Conservation (phyloP, 1,140 invertebrate species). For the Heliconius eleuchia region DNA sequence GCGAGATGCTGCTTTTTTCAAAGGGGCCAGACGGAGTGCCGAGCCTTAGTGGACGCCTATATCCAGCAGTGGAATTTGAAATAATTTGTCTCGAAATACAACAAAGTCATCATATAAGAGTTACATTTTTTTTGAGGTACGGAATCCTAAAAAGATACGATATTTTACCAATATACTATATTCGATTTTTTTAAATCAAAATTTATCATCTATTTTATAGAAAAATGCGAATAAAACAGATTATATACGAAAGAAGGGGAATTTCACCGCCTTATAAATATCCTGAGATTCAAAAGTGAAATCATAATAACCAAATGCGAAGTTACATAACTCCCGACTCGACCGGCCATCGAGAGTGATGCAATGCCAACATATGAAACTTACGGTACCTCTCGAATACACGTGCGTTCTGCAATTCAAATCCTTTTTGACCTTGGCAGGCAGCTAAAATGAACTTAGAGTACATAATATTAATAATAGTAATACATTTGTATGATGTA, state of each 20-base stretch:
- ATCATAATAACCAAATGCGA: constrained; percentile 52
- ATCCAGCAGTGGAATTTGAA: too few relatives aligned
- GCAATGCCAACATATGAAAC: constrained; percentile 49
- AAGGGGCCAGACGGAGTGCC: too few relatives aligned
- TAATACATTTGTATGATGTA: too few relatives aligned
- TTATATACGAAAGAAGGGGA: background rate
- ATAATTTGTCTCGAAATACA: too few relatives aligned
- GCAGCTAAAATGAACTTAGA: constrained; percentile 27
- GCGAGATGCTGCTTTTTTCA: too few relatives aligned
- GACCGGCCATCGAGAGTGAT: constrained; percentile 56
- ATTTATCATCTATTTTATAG: background rate
- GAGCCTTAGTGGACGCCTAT: too few relatives aligned
- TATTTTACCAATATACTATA: background rate
- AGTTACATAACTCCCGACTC: constrained; percentile 50
- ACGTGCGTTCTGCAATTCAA: constrained; percentile 62
- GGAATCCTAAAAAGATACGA: too few relatives aligned
- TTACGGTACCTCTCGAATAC: constrained; percentile 54
- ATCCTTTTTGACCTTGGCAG: constrained; percentile 33
- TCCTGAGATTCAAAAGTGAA: constrained; percentile 52
- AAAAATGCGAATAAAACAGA: background rate
- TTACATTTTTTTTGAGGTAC: too few relatives aligned
- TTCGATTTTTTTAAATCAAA: background rate
- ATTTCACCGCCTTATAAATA: constrained; percentile 26
- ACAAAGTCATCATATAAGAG: too few relatives aligned
- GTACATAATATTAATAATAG: background rate